Conservation (phyloP, 1,140 invertebrate genomes). For the Antheraea mylitta region DNA sequence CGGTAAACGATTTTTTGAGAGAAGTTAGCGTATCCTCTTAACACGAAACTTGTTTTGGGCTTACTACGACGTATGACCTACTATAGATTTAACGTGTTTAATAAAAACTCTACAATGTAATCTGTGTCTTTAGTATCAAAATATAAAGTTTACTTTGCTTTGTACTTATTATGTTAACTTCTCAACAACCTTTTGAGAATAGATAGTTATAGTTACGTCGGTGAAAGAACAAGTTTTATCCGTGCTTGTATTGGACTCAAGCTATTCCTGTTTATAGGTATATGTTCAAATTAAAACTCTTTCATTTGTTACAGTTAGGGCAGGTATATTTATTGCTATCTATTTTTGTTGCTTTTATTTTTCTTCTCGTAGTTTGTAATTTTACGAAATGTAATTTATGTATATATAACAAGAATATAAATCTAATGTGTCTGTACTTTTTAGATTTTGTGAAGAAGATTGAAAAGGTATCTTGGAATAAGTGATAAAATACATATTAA, state of each 20-base stretch:
- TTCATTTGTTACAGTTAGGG: neutral
- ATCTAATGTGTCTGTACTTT: too few species aligned
- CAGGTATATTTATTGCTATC: neutral
- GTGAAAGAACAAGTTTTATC: neutral
- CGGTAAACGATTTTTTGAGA: constrained; percentile 59
- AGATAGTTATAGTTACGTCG: neutral
- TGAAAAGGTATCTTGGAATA: too few species aligned
- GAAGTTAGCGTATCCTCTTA: constrained; percentile 54
- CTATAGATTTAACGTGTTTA: constrained; percentile 8
- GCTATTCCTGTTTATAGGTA: neutral
- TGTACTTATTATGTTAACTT: neutral
- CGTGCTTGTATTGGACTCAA: neutral
- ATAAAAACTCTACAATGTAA: neutral
- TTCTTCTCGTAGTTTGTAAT: too few species aligned
- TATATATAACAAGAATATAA: too few species aligned
- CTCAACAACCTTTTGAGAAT: neutral
- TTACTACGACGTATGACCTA: constrained; percentile 69
- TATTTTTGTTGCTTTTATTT: constrained; percentile 11
- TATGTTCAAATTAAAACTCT: neutral
- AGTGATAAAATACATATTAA: too few species aligned
- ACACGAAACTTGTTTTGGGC: constrained; percentile 57
- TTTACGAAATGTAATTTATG: too few species aligned
- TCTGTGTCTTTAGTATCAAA: neutral
- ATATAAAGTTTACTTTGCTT: constrained; percentile 8
- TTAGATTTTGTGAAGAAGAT: too few species aligned